Conservation (phyloP, 2,797 vertebrate genomes). For the Apogon talboti region DNA sequence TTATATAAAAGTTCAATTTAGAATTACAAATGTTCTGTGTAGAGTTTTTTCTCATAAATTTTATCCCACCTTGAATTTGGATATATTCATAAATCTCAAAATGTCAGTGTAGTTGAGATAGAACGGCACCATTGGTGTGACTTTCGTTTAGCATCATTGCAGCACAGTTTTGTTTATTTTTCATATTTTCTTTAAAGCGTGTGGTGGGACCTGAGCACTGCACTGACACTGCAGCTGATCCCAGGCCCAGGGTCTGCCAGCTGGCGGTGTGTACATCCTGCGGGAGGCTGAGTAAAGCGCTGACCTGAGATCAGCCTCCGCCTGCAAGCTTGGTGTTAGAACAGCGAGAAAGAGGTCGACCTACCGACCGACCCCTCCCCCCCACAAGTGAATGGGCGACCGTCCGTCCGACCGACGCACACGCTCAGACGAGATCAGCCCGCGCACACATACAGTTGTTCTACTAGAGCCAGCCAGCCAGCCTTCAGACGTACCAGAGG, state of each 20-base stretch:
- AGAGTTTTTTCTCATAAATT: slow-evolving; percentile 52
- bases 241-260: slow-evolving; percentile 86
- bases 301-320: slow-evolving; percentile 87
- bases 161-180: slow-evolving; percentile 86
- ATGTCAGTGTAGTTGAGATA: slow-evolving; percentile 59
- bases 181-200: slow-evolving; percentile 88
- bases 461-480: slow-evolving; percentile 76
- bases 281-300: slow-evolving; percentile 86
- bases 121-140: slow-evolving; percentile 74
- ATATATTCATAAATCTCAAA: slow-evolving; percentile 47
- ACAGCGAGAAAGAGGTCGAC: slow-evolving; percentile 84
- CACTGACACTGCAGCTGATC: slow-evolving; percentile 83
- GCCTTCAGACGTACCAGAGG: slow-evolving; percentile 79
- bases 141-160: slow-evolving; percentile 72
- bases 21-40: slow-evolving; percentile 47
- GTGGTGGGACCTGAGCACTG: slow-evolving; percentile 85
- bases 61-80: slow-evolving; percentile 67
- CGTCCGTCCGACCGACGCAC: slow-evolving; percentile 81
- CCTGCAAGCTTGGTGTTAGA: slow-evolving; percentile 82
- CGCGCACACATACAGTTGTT: slow-evolving; percentile 82
- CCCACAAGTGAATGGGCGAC: slow-evolving; percentile 70
- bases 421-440: slow-evolving; percentile 82
- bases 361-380: slow-evolving; percentile 79
- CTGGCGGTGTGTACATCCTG: slow-evolving; percentile 86
- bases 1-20: slow-evolving; percentile 47